phyloP scores from a whole-genome alignment of 1,140 invertebrate species.

The Araneus ventricosus region DNA sequence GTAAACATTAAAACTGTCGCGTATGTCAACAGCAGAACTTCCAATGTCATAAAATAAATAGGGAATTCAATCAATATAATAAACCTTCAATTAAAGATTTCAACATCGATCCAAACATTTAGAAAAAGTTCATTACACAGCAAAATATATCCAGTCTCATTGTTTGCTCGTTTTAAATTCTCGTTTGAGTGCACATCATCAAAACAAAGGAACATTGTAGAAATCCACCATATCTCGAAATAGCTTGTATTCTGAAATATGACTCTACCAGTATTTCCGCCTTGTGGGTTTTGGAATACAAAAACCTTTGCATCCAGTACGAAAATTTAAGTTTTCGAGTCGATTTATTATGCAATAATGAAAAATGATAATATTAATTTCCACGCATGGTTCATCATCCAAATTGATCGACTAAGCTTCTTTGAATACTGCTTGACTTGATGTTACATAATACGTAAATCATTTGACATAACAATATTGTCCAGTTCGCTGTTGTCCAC shows the following conservation, averaged over 20 bases:
- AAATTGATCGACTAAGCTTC: conserved; percentile 62
- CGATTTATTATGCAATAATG: conserved; percentile 21
- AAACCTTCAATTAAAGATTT: background rate
- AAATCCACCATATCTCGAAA: background rate
- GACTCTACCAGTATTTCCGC: conserved; percentile 55
- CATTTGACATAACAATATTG: background rate
- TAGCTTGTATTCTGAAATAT: background rate
- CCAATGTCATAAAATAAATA: too few species aligned
- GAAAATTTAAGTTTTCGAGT: background rate
- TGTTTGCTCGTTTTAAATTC: background rate
- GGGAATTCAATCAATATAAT: too few species aligned
- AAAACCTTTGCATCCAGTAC: background rate
- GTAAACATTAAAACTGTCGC: too few species aligned
- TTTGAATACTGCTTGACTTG: conserved; percentile 26
- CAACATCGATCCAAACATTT: background rate
- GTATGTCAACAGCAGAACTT: too few species aligned
- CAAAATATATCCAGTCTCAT: background rate
- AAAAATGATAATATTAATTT: background rate
- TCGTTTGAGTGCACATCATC: background rate
- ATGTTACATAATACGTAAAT: background rate
- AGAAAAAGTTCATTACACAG: background rate
- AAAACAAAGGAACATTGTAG: background rate
- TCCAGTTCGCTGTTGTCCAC: background rate
- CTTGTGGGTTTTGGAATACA: conserved; percentile 17
- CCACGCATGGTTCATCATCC: conserved; percentile 12